These are phyloP conservation scores for Aromia moschata DNA, from an alignment of 2,888 invertebrate species.

Conservation along the genomic window DNA sequence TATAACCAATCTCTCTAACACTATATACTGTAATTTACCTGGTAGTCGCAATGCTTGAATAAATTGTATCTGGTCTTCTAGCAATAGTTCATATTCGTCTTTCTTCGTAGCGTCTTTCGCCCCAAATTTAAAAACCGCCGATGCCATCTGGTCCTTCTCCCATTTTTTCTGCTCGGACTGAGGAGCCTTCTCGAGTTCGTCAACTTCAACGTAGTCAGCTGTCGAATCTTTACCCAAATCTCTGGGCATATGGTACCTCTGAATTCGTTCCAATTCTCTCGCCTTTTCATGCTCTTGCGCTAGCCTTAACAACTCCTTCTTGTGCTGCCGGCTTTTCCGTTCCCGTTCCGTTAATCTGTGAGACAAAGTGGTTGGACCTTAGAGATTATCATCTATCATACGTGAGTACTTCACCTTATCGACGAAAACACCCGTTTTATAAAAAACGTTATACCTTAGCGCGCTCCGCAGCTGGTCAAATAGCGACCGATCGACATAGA, in stretches of 20 bases:
- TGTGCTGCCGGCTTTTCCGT: conserved; percentile 84
- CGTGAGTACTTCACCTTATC: too few relatives aligned
- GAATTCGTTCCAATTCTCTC: conserved; percentile 89
- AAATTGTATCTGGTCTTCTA: conserved; percentile 98
- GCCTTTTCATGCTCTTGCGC: conserved; percentile 97
- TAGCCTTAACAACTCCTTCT: conserved; percentile 87
- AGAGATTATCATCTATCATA: too few relatives aligned
- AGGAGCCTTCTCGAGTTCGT: conserved; percentile 84
- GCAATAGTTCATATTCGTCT: conserved; percentile 89
- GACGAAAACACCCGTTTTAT: too few relatives aligned
- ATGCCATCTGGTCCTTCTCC: conserved; percentile 97
- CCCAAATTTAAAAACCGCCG: conserved; percentile 92
- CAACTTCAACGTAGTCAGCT: conserved; percentile 83
- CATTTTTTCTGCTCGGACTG: conserved; percentile 92
- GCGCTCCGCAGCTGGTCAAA: too few relatives aligned
- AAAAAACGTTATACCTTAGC: too few relatives aligned
- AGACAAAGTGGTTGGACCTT: too few relatives aligned
- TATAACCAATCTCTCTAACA: too few relatives aligned
- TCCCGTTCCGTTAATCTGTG: conserved; percentile 89
- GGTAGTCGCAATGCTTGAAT: conserved; percentile 88
- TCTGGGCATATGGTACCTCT: conserved; percentile 94
- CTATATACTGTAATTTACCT: too few relatives aligned
- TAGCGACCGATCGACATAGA: too few relatives aligned
- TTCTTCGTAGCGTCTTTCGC: conserved; percentile 81
- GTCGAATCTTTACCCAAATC: conserved; percentile 79